Percentiles rank a stretch among this genome's conserved stretches.
These are phyloP conservation scores for Luscinia luscinia DNA, from an alignment of 2,797 vertebrate species.

Conservation along the genomic window DNA sequence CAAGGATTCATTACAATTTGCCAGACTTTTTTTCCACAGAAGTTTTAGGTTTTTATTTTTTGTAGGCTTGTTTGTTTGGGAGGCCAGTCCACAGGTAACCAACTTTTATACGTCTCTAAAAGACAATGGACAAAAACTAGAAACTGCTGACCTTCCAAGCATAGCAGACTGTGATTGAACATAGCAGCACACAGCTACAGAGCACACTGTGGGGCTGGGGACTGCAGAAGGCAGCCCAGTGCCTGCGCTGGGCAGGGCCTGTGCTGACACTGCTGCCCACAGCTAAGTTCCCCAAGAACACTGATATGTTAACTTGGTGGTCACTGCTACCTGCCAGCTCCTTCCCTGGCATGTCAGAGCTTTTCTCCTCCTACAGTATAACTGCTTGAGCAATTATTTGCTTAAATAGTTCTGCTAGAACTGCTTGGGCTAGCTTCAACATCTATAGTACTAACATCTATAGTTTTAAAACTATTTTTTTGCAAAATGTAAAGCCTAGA, in stretches of 20 bases:
- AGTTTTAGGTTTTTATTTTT: neutral
- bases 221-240: neutral
- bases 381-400: neutral
- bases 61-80: neutral
- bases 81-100: neutral
- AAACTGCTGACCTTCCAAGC: neutral
- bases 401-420: neutral
- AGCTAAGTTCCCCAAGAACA: accelerated
- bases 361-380: neutral
- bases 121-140: neutral
- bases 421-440: neutral
- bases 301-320: neutral
- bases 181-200: accelerated
- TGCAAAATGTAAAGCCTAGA: neutral
- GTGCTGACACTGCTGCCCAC: accelerated
- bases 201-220: accelerated
- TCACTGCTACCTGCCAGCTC: neutral
- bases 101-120: neutral
- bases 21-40: neutral
- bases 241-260: accelerated
- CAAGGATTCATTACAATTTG: neutral
- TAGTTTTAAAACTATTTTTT: neutral
- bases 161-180: accelerated
- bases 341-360: neutral
- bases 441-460: neutral